Percentiles rank a stretch among this genome's conserved stretches.
These are phyloP conservation scores for Anguilla japonica DNA, from an alignment of 2,113 vertebrate genomes.

Conservation along the genomic window DNA sequence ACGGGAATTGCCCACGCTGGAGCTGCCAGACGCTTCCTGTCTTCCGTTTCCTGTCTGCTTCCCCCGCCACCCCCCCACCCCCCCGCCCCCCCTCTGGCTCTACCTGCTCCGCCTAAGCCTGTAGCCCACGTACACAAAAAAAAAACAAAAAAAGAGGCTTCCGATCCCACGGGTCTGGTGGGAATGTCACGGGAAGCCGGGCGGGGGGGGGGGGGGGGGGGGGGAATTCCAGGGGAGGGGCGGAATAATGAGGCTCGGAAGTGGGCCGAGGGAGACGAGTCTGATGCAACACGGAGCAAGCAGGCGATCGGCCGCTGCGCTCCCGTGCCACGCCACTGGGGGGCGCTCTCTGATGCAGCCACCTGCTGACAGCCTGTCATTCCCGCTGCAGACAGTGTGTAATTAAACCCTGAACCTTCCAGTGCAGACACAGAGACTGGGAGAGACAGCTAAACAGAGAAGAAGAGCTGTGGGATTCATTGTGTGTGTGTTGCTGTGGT, in stretches of 20 bases:
- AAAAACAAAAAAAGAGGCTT: too few relatives aligned
- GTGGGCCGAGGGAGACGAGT: neutral
- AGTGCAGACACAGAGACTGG: neutral
- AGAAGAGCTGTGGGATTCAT: neutral
- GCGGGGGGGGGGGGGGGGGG: too few relatives aligned
- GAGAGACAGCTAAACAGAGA: neutral
- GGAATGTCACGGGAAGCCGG: neutral
- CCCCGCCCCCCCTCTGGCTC: neutral
- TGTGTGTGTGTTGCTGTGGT: neutral
- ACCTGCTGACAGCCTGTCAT: neutral
- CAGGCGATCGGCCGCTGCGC: neutral
- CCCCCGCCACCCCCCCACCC: neutral
- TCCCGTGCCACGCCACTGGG: neutral
- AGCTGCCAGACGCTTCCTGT: neutral
- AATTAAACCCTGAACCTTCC: neutral
- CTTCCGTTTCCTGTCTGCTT: neutral
- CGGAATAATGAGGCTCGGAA: neutral
- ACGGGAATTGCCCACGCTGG: neutral
- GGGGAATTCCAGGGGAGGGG: neutral
- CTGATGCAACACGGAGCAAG: slow-evolving; percentile 21
- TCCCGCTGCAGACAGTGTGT: neutral
- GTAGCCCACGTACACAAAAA: too few relatives aligned
- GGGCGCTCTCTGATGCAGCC: neutral
- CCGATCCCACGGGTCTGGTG: neutral
- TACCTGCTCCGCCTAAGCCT: neutral